Evolutionary conservation across 2,113 vertebrate species (phyloP), one percentile per base, ranked within the genome.

Genomic region (Bujurquina vittata): DNA sequence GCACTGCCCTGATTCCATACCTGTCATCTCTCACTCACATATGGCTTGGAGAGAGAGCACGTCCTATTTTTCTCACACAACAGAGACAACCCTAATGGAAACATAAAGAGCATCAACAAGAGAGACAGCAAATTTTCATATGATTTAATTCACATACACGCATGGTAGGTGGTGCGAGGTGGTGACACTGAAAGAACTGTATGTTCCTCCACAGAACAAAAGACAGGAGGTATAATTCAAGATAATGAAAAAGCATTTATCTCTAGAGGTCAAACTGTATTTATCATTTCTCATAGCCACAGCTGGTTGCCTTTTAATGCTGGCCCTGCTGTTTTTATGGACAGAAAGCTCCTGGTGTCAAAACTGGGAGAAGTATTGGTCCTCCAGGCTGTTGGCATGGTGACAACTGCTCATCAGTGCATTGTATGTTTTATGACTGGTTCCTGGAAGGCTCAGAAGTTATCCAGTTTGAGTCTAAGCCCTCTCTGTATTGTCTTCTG

Each of bases 271-370:
- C 91, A 92, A 89, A 78, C 78, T 69, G 69, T 79, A 74, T 84
- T 85, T 87, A 87, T 90, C 79, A 80, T 89, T 89, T 81, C 83
- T 91, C 75, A 84, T 89, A 88, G 89, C 69, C 89, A 89, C 91
- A 92, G 89, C 83, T 90, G 92, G 88, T 90, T 94, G 90, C 80
- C 76, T 91, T 92, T 92, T 91, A 92, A 90, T 87, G 85, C 87
- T 75, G 69, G 54, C 86, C 59, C 55, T 33, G 58, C 83, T 84
- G 81, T 35, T 88, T 93, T 92, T 90, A 92, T 94, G 77, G 88
- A 88, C 81, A 83, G 84, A 85, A 88, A 89, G 80, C 83, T 83
- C 67, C 80, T 81, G 79, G 85, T 86, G 90, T 92, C 88, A 91
- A 84, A 87, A 86, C 87, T 82, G n/a, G 87, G 84, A 90, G 87